Evolutionary conservation across 2,888 invertebrate species (phyloP), one percentile per base, ranked within the genome.

Genomic region (Caenorhabditis panamensis): DNA sequence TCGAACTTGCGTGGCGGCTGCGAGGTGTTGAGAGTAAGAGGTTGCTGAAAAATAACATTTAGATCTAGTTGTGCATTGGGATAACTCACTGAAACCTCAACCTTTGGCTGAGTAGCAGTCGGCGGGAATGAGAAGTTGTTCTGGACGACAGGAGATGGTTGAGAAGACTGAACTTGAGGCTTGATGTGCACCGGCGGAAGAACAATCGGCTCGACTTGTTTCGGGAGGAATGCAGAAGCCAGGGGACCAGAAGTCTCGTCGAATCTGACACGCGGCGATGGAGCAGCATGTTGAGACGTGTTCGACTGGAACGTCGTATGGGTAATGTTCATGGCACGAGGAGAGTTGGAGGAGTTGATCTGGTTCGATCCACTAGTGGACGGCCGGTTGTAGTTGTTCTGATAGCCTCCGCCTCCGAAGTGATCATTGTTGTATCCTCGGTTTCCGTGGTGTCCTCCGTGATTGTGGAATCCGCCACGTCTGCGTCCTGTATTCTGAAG

Each of bases 291-390:
- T 9, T 16, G n/a, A 16, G 26, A 3, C 18, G 44, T 62, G 44
- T n/a, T 47, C 18, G 62, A 62, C n/a, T 13, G 31, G 67, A 79
- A 79, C 9, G 79, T 79, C 20, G 79, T 79, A 51, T 79, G 79
- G 0, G 79, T 79, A 54, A 79, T 68, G 37, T 63, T 79, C 51
- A 79, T 72, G 2, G 64, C 22, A 22, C n/a, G 47, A 22, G 51
- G 26, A 1, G 49, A 58, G 6, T 16, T 5, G 3, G 16, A 4
- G 4, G 18, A 24, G 16, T 56, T 44, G 28, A 44, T 47, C 26
- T 28, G 44, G 13, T 41, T 41, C 37, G 62, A n/a, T 6, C 59
- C 59, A 47, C 59, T 61, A 6, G 61, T 62, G 4, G 68, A 68
- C 16, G 61, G 56, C 3, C 62, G 37, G 16, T 64, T 73, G 49